These are phyloP conservation scores for Metopolophium dirhodum DNA, from an alignment of 1,140 invertebrate species.

Conservation along the genomic window DNA sequence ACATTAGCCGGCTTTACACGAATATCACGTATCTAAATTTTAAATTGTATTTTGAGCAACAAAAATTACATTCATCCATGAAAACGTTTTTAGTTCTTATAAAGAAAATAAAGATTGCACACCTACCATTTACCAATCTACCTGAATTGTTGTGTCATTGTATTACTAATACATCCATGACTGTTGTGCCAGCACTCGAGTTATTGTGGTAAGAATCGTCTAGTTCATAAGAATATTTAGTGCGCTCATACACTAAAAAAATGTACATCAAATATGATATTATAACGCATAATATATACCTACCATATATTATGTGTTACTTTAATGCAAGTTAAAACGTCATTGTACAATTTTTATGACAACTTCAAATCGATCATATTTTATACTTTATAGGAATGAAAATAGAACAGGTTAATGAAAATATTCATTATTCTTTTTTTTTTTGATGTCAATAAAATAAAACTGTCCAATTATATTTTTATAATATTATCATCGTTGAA, in stretches of 20 bases:
- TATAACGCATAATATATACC: not conserved
- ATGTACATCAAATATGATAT: not conserved
- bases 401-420: not conserved
- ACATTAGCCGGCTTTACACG: not conserved
- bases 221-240: not conserved
- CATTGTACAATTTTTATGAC: not conserved
- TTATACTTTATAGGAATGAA: not conserved
- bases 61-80: slow-evolving; percentile 24
- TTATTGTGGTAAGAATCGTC: not conserved
- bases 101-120: not conserved
- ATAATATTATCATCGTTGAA: not conserved
- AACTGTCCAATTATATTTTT: not conserved
- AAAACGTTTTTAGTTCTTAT: not conserved
- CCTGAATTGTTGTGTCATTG: slow-evolving; percentile 2
- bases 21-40: not conserved
- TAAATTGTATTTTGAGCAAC: not conserved
- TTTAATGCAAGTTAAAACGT: not conserved
- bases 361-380: not conserved
- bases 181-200: not conserved
- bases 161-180: not conserved
- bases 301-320: not conserved
- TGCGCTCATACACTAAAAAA: not conserved
- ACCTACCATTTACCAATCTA: not conserved
- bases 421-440: not conserved
- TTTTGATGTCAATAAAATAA: not conserved